Percentiles rank a stretch among this genome's conserved stretches.
Conservation (phyloP, 2,113 vertebrate genomes). For the Centropristis striata region DNA sequence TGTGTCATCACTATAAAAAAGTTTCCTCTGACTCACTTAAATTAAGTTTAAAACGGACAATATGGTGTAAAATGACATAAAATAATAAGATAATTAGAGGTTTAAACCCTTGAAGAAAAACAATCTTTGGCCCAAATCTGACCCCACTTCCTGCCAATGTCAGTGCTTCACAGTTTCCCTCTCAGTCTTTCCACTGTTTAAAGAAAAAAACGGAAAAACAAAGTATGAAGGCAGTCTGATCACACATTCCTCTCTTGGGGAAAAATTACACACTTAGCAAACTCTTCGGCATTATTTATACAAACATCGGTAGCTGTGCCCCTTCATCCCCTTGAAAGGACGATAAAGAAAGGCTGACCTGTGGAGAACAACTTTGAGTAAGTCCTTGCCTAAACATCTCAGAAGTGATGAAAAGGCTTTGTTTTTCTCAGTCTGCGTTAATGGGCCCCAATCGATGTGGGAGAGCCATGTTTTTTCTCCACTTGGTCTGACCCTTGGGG, state of each 20-base stretch:
- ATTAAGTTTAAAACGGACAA: neutral
- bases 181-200: neutral
- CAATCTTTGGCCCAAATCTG: constrained; percentile 7
- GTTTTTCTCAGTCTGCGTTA: constrained; percentile 73
- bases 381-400: constrained; percentile 71
- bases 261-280: constrained; percentile 21
- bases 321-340: constrained; percentile 4
- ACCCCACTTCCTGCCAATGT: constrained; percentile 20
- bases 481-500: constrained; percentile 68
- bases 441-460: constrained; percentile 72
- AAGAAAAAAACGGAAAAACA: constrained; percentile 4
- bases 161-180: neutral
- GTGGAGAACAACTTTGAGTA: constrained; percentile 48
- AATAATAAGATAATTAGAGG: neutral
- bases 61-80: neutral
- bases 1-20: neutral
- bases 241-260: constrained; percentile 3
- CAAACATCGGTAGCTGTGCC: constrained; percentile 1
- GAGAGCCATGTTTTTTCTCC: constrained; percentile 57
- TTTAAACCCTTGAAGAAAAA: constrained; percentile 1
- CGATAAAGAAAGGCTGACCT: constrained; percentile 46
- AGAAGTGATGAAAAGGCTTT: constrained; percentile 75
- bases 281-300: constrained; percentile 25
- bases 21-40: neutral
- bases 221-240: neutral